phyloP scores from a whole-genome alignment of 2,888 invertebrate species.

The Eupeodes latifasciatus region DNA sequence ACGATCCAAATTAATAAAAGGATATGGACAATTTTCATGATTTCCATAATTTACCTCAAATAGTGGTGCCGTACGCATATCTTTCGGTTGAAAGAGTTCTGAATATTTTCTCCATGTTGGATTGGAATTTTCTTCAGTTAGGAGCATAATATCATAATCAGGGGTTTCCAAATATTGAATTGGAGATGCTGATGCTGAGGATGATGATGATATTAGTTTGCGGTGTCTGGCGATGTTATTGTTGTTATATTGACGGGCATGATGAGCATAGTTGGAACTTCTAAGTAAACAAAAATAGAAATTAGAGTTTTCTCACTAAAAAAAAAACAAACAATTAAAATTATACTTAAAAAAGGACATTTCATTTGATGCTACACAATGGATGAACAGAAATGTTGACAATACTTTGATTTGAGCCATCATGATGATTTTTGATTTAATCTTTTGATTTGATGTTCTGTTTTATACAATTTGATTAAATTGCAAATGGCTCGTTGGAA shows the following conservation, averaged over 20 bases:
- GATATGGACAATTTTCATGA: constrained; percentile 13
- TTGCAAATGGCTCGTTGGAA: not conserved
- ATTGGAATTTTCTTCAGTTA: constrained; percentile 56
- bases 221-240: not conserved
- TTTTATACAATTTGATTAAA: constrained; percentile 26
- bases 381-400: constrained; percentile 5
- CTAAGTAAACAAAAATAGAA: not conserved
- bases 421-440: constrained; percentile 37
- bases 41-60: constrained; percentile 70
- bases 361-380: constrained; percentile 28
- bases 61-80: constrained; percentile 34
- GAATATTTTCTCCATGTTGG: constrained; percentile 65
- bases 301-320: not conserved
- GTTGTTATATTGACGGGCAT: not conserved
- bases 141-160: constrained; percentile 62
- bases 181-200: constrained; percentile 8
- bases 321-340: not conserved
- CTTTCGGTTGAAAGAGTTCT: constrained; percentile 56
- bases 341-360: constrained; percentile 44
- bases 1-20: constrained; percentile 65
- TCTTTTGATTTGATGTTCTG: not conserved
- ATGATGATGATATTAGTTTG: not conserved
- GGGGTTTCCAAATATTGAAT: constrained; percentile 66
- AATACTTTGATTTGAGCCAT: constrained; percentile 14
- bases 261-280: constrained; percentile 13